phyloP scores from a whole-genome alignment of 2,888 invertebrate genomes.

The Phengaris arion region DNA sequence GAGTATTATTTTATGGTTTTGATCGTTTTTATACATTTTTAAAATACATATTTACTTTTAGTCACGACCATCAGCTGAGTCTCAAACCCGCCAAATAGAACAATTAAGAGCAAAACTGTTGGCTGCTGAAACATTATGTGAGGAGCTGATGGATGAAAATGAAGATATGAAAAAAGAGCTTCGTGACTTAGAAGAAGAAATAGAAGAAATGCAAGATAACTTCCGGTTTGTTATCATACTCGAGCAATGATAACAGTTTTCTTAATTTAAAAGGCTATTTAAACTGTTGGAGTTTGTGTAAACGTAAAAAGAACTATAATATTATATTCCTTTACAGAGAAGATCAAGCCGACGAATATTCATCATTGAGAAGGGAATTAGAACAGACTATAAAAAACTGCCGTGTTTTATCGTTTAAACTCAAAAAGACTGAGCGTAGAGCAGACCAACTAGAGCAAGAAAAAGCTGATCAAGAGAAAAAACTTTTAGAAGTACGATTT shows the following conservation, averaged over 20 bases:
- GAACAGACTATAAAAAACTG: constrained; percentile 99
- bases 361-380: constrained; percentile 94
- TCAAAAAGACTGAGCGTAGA: constrained; percentile 96
- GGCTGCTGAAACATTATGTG: constrained; percentile 94
- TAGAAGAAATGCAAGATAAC: constrained; percentile 99
- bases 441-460: constrained; percentile 93
- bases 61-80: constrained; percentile 76
- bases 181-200: constrained; percentile 95
- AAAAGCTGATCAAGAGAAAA: constrained; percentile 85
- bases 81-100: constrained; percentile 81
- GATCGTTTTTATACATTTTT: background rate
- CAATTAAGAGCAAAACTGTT: constrained; percentile 90
- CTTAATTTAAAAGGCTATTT: background rate
- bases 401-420: constrained; percentile 97
- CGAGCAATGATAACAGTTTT: background rate
- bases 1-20: background rate
- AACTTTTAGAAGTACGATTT: constrained; percentile 74
- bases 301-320: constrained; percentile 25
- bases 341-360: constrained; percentile 98
- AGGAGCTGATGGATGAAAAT: constrained; percentile 97
- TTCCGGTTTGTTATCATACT: constrained; percentile 80
- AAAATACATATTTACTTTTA: constrained; percentile 41
- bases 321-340: constrained; percentile 80
- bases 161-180: constrained; percentile 96
- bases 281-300: background rate